These are phyloP conservation scores for Macropus fuliginosus DNA, from an alignment of 2,797 vertebrate species.

Conservation along the genomic window DNA sequence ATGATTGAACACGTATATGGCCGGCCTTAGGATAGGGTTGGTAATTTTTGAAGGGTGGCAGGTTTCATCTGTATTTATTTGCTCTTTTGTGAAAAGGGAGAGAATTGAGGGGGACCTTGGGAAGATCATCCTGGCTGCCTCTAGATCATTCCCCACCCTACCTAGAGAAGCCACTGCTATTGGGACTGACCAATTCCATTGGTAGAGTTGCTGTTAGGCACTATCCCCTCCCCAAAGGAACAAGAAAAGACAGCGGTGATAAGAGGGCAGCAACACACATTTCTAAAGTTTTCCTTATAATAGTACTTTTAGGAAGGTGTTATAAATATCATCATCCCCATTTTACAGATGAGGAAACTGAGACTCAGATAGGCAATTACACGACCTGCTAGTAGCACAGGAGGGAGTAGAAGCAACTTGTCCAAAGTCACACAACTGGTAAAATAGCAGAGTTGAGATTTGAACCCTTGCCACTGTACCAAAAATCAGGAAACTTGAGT, in stretches of 20 bases:
- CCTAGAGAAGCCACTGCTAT: accelerated
- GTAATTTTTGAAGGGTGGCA: background rate
- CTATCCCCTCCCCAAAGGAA: background rate
- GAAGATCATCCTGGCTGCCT: background rate
- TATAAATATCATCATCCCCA: background rate
- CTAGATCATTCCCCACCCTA: background rate
- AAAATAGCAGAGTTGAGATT: background rate
- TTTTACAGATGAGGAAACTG: background rate
- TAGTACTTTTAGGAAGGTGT: background rate
- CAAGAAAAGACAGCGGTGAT: background rate
- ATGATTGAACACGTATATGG: no score
- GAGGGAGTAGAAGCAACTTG: background rate
- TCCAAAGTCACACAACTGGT: background rate
- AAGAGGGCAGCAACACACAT: background rate
- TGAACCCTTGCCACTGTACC: background rate
- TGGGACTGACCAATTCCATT: background rate
- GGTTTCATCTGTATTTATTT: background rate
- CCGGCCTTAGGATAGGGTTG: background rate
- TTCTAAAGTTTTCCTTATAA: background rate
- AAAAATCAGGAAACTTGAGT: background rate
- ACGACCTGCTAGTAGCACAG: background rate
- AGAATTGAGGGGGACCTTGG: background rate
- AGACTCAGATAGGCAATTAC: background rate
- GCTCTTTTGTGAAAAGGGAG: background rate
- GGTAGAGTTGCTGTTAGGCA: background rate